Conservation (phyloP, 1,140 invertebrate genomes). For the Drosophila ercepeae region DNA sequence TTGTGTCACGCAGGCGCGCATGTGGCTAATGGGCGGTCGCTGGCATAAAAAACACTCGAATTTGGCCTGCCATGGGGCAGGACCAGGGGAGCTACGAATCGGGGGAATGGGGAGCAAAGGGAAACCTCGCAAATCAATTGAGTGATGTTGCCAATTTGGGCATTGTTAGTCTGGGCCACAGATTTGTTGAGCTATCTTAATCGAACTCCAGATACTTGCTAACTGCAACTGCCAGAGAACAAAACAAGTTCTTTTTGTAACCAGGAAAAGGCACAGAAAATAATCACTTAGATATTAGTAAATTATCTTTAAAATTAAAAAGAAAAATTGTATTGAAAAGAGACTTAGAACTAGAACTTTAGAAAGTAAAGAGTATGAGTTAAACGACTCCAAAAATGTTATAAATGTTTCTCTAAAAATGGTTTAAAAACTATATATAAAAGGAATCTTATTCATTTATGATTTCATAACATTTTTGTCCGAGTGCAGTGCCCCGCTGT, state of each 20-base stretch:
- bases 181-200: conserved; percentile 43
- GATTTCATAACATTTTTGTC: background rate
- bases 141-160: conserved; percentile 70
- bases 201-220: conserved; percentile 9
- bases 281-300: background rate
- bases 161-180: conserved; percentile 24
- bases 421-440: too few relatives aligned
- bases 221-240: conserved; percentile 25
- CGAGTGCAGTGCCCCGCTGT: conserved; percentile 60
- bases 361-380: too few relatives aligned
- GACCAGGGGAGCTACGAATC: background rate
- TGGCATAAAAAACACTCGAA: conserved; percentile 32
- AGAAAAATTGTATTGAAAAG: too few relatives aligned
- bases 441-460: too few relatives aligned
- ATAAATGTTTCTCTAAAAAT: too few relatives aligned
- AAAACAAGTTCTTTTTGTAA: conserved; percentile 4
- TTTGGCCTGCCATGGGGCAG: conserved; percentile 1
- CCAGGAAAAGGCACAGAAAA: conserved; percentile 1
- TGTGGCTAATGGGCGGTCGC: conserved; percentile 80
- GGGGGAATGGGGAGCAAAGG: background rate
- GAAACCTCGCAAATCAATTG: conserved; percentile 67
- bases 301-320: background rate
- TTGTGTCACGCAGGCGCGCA: conserved; percentile 83
- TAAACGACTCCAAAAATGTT: too few relatives aligned
- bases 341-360: too few relatives aligned